Base-by-base conservation (phyloP, 2,888 invertebrate genomes). In the Escarpia spicata region DNA sequence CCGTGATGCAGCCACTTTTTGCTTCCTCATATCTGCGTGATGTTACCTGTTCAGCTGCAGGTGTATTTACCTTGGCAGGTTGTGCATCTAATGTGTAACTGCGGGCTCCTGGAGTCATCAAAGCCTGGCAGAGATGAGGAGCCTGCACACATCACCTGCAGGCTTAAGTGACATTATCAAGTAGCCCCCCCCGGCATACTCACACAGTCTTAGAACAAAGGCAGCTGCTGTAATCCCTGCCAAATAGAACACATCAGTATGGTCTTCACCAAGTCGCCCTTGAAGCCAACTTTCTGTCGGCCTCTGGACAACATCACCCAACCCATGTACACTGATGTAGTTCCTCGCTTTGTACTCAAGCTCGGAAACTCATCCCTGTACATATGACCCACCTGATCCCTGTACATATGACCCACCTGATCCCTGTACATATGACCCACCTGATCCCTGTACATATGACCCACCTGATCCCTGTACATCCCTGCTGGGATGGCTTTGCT, bases 21-120 rank as follows among this genome's bases (percentile, higher is more conserved):
- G 6, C 19, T 26, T 26, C 26, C 75, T 75, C 75, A 75, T 75
- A 75, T 75, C 19, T 75, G 6, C 75, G 19, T 6, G n/a, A 26
- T 26, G 19, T 19, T 75, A 6, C 75, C 2, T 26, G 26, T 75
- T 75, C 75, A 6, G 75, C n/a, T 19, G 19, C 75, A 26, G 75
- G 75, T 75, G 75, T 75, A 26, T 75, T 15, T 75, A n/a, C 75
- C n/a, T 75, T 75, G 75, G 75, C 75, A 75, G 75, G 75, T 75
- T 75, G 75, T 75, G 75, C 26, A 26, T 19, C 26, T 75, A 75
- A 75, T 75, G n/a, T 26, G 6, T 6, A 26, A 26, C 75, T 26
- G 4, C n/a, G 6, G 75, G 75, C 75, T 26, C 75, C 75, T 75
- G 75, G 75, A 75, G 4, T 26, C 75, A 4, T 75, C 75, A 75